A percentile compares a stretch with the other conserved stretches of the same genome.
phyloP scores from a whole-genome alignment of 2,797 vertebrate genomes.

The Sciaenops ocellatus region DNA sequence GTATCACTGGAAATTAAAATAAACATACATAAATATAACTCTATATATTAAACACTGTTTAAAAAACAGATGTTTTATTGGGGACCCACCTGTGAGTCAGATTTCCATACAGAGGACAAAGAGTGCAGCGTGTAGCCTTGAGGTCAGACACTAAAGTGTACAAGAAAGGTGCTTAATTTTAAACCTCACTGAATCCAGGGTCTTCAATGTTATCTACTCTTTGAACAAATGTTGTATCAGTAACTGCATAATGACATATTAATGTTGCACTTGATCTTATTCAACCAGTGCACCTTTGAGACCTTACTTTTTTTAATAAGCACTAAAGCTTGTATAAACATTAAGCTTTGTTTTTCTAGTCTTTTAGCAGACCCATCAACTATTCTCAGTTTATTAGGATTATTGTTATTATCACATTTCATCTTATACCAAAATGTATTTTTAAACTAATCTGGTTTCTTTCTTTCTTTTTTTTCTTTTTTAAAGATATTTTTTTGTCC shows the following conservation, averaged over 20 bases:
- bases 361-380: background rate
- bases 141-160: conserved; percentile 13
- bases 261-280: background rate
- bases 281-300: background rate
- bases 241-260: background rate
- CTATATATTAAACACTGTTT: no score
- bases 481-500: no score
- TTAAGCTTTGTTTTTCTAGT: no score
- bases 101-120: background rate
- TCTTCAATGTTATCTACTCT: background rate
- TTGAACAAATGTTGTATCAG: background rate
- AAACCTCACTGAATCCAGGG: conserved; percentile 3
- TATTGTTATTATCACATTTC: no score
- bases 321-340: background rate
- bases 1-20: no score
- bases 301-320: background rate
- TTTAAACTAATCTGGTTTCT: no score
- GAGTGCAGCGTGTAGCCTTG: conserved; percentile 1
- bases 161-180: conserved; percentile 8
- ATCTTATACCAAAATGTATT: no score
- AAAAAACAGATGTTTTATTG: no score
- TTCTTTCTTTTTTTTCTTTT: no score
- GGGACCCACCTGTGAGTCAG: no score
- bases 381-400: background rate
- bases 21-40: no score